Conservation (phyloP, 53 echinoderm and acorn worm genomes). For the Mesocentrotus franciscanus region DNA sequence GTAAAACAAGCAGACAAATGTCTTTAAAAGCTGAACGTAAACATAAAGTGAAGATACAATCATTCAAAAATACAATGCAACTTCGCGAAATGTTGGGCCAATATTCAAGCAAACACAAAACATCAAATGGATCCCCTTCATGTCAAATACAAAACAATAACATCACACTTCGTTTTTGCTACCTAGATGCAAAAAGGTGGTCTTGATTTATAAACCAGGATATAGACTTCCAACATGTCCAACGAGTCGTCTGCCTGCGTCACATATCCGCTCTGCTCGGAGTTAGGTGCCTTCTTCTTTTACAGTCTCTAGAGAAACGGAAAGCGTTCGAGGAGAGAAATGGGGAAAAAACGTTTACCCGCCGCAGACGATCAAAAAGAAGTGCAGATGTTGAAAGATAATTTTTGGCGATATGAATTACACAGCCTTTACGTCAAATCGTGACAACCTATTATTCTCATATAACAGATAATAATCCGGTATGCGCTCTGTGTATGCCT, state of each 20-base stretch:
- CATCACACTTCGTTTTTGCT: not conserved
- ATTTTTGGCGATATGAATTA: not conserved
- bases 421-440: not conserved
- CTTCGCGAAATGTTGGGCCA: not conserved
- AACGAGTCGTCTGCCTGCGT: not conserved
- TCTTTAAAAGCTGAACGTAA: no score
- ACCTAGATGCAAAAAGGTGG: not conserved
- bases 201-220: constrained; percentile 7
- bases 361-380: constrained; percentile 4
- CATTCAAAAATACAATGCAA: not conserved
- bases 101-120: not conserved
- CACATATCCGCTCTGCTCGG: not conserved
- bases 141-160: not conserved
- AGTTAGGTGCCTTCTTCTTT: not conserved
- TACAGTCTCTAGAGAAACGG: not conserved
- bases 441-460: not conserved
- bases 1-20: no score
- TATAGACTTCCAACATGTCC: not conserved
- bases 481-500: not conserved
- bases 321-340: not conserved
- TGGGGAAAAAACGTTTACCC: constrained; percentile 21
- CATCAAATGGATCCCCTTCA: not conserved
- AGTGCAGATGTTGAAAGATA: constrained; percentile 17
- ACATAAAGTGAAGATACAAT: no score
- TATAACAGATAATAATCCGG: not conserved